Evolutionary conservation across 2,797 vertebrate species (phyloP).

Genomic region (Squalus acanthias): DNA sequence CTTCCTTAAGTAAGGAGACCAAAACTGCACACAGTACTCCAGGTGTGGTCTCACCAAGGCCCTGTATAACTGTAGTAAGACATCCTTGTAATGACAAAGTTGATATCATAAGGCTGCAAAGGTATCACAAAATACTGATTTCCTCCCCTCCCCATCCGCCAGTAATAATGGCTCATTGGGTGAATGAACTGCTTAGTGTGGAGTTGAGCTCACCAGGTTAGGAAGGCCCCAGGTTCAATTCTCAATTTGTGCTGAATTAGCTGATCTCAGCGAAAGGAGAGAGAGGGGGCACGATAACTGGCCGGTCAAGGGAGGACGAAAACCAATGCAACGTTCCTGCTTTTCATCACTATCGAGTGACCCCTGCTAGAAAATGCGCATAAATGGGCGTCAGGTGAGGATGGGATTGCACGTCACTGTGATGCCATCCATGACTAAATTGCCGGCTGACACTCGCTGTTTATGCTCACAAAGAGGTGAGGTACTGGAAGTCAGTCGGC

Average conservation of each 20-base stretch:
- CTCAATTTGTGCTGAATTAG: background rate
- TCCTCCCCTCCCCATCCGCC: background rate
- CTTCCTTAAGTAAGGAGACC: no score
- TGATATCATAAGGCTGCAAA: no score
- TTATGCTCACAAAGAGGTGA: background rate
- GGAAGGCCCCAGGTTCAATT: background rate
- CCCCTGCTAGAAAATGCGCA: background rate
- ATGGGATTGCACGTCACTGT: background rate
- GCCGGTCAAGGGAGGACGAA: background rate
- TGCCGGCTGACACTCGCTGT: background rate
- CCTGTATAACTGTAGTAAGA: no score
- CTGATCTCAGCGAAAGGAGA: background rate
- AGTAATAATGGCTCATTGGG: background rate
- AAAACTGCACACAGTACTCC: no score
- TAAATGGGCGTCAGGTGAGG: background rate
- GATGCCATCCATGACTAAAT: background rate
- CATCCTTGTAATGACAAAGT: background rate
- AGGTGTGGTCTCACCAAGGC: no score
- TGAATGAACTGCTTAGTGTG: background rate
- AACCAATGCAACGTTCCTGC: background rate
- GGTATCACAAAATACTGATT: background rate
- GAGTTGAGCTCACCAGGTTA: background rate
- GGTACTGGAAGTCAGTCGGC: background rate
- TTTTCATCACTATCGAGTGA: background rate
- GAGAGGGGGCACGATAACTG: background rate